Percentiles rank a stretch among this genome's conserved stretches.
Conservation (phyloP, 2,888 invertebrate genomes). For the Catotricha subobsoleta region DNA sequence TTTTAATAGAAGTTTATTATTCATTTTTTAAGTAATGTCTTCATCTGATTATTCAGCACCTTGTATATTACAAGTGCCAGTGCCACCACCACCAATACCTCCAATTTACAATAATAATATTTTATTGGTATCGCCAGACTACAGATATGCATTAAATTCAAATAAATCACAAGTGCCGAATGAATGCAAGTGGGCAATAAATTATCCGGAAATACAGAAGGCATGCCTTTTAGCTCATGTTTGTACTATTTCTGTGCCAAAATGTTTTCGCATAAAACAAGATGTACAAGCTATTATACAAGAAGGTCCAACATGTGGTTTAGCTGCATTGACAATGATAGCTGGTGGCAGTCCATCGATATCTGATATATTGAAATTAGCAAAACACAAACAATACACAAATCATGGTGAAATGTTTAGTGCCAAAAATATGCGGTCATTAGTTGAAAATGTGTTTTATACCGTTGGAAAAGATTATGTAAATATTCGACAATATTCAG, state of each 20-base stretch:
- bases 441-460: conserved; percentile 12
- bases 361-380: conserved; percentile 40
- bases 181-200: conserved; percentile 38
- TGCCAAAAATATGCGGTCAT: conserved; percentile 46
- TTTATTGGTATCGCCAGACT: conserved; percentile 1
- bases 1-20: too few relatives aligned
- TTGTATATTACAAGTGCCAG: not conserved
- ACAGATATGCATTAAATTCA: too few relatives aligned
- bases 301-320: conserved; percentile 62
- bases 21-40: conserved; percentile 1
- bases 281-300: conserved; percentile 21
- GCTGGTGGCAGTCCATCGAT: conserved; percentile 38
- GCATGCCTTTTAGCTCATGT: conserved; percentile 38
- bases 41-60: not conserved
- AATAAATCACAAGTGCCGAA: conserved; percentile 15
- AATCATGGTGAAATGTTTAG: conserved; percentile 82
- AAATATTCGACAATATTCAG: conserved; percentile 23
- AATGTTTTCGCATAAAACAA: conserved; percentile 29
- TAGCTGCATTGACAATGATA: conserved; percentile 73
- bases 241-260: conserved; percentile 33
- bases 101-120: too few relatives aligned
- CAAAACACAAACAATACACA: conserved; percentile 46
- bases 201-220: conserved; percentile 37
- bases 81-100: not conserved
- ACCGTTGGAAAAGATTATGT: conserved; percentile 13